These are phyloP conservation scores for Patella caerulea DNA, from an alignment of 2,888 invertebrate genomes.

Conservation along the genomic window DNA sequence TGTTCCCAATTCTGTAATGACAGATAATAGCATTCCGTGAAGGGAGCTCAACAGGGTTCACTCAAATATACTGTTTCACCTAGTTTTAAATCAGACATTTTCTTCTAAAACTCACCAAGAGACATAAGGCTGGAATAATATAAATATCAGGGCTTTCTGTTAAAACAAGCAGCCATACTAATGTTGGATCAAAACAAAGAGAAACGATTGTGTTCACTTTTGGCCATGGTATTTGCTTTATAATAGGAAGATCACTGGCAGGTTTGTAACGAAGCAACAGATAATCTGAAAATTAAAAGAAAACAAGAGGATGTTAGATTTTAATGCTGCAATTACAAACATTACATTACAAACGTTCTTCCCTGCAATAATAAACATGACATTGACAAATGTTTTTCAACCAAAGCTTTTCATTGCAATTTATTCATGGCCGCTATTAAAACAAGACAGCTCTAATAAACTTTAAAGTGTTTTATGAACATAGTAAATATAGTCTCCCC, in stretches of 20 bases:
- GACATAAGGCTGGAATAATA: slow-evolving; percentile 77
- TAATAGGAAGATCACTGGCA: slow-evolving; percentile 46
- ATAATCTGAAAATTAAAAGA: slow-evolving; percentile 47
- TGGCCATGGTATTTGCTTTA: slow-evolving; percentile 62
- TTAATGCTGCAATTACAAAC: too few species aligned
- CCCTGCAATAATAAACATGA: too few species aligned
- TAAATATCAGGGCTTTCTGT: slow-evolving; percentile 77
- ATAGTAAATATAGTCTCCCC: too few species aligned
- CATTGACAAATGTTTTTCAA: too few species aligned
- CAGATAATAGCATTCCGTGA: too few species aligned
- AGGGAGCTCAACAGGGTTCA: background rate
- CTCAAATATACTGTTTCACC: background rate
- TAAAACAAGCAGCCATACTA: slow-evolving; percentile 81
- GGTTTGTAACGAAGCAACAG: slow-evolving; percentile 54
- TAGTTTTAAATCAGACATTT: background rate
- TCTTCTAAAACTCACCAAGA: slow-evolving; percentile 69
- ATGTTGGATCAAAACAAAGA: slow-evolving; percentile 87
- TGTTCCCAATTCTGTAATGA: too few species aligned
- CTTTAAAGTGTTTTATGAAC: too few species aligned
- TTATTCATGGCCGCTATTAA: too few species aligned
- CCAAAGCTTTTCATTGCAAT: too few species aligned
- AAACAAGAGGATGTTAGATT: too few species aligned
- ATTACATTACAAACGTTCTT: too few species aligned
- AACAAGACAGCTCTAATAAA: too few species aligned
- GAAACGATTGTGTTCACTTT: slow-evolving; percentile 59